Conservation (phyloP, 2,113 vertebrate genomes). For the zebrafish (Danio rerio) region DNA sequence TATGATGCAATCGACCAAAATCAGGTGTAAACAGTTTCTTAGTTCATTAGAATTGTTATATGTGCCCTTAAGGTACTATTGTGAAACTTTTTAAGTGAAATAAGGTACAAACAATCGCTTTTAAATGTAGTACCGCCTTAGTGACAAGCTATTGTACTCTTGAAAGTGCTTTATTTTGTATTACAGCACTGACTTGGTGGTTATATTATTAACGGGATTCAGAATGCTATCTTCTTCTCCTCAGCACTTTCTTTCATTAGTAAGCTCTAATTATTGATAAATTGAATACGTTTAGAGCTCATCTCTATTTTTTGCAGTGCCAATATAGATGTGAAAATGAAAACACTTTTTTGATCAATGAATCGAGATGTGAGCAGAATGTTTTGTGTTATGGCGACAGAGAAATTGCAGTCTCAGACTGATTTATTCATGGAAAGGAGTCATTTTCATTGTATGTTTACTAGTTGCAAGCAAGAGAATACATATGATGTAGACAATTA, state of each 20-base stretch:
- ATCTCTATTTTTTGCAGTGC: too few relatives aligned
- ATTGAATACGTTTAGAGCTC: neutral
- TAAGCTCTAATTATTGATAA: neutral
- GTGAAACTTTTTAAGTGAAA: neutral
- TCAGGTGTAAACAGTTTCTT: neutral
- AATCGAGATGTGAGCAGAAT: slow-evolving; percentile 43
- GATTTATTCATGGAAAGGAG: slow-evolving; percentile 50
- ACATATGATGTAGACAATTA: slow-evolving; percentile 59
- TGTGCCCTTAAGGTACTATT: neutral
- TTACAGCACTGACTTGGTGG: neutral
- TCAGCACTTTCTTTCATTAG: neutral
- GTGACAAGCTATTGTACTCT: neutral
- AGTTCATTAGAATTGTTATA: neutral
- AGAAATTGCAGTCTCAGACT: slow-evolving; percentile 58
- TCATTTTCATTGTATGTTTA: slow-evolving; percentile 66
- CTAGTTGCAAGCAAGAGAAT: slow-evolving; percentile 57
- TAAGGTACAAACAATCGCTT: neutral
- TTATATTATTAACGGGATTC: too few relatives aligned
- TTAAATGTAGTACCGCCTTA: neutral
- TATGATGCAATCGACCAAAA: too few relatives aligned
- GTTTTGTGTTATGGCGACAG: slow-evolving; percentile 61
- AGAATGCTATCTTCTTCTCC: too few relatives aligned
- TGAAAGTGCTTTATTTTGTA: neutral
- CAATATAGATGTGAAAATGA: neutral
- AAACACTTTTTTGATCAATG: slow-evolving; percentile 42